phyloP scores from a whole-genome alignment of 1,140 invertebrate species.

The Watersipora subatra region DNA sequence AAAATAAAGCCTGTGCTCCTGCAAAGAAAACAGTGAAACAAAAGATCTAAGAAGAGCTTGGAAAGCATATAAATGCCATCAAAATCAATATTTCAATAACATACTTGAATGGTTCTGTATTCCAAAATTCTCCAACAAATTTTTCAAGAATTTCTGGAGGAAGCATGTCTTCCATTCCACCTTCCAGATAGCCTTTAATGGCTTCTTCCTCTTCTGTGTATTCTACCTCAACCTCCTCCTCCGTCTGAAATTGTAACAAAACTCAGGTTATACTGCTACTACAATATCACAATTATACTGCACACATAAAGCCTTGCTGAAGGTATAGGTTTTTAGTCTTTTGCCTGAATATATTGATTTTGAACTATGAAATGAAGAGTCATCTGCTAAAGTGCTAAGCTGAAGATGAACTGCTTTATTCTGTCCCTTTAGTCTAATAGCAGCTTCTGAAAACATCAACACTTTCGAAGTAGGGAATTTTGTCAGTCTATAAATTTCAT shows the following conservation, averaged over 20 bases:
- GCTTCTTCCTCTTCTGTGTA: conserved; percentile 38
- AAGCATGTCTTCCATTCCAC: conserved; percentile 22
- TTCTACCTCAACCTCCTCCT: conserved; percentile 27
- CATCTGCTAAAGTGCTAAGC: too few relatives aligned
- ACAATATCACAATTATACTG: too few relatives aligned
- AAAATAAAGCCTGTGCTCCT: conserved; percentile 38
- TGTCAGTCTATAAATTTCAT: too few relatives aligned
- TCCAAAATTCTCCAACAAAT: conserved; percentile 34
- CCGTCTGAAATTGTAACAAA: neutral
- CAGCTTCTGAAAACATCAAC: too few relatives aligned
- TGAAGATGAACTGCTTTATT: too few relatives aligned
- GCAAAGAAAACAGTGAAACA: conserved; percentile 1
- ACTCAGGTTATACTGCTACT: too few relatives aligned
- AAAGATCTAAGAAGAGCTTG: neutral
- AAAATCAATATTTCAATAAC: conserved; percentile 7
- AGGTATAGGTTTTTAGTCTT: too few relatives aligned
- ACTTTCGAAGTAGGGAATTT: too few relatives aligned
- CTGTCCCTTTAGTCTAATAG: too few relatives aligned
- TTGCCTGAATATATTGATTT: too few relatives aligned
- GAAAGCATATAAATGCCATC: neutral
- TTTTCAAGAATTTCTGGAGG: conserved; percentile 31
- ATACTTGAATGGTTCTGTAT: conserved; percentile 38
- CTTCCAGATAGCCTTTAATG: conserved; percentile 35
- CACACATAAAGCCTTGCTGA: too few relatives aligned
- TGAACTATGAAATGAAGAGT: too few relatives aligned